Base-by-base conservation (phyloP, 2,888 invertebrate genomes). In the Pherbina coryleti region DNA sequence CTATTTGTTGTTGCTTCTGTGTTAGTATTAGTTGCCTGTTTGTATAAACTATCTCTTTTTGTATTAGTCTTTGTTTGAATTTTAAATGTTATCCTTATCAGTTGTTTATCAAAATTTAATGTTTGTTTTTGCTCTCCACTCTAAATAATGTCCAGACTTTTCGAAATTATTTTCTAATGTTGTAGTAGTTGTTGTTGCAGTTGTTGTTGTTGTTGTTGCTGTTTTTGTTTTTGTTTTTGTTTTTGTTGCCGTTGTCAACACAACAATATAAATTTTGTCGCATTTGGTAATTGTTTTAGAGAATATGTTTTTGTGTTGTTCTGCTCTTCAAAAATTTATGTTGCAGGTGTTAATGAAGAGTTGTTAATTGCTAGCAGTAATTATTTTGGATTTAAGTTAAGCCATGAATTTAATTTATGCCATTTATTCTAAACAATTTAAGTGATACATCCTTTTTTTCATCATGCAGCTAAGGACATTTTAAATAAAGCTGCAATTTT, bases 271-370 rank as follows among this genome's bases (percentile, higher is more conserved):
- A n/a, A 22, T 44, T 11, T 25, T 14, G 57, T 25, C n/a, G 4
- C 44, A 44, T 44, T 60, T 28, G 57, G 57, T 60, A 60, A 60
- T 60, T 60, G 57, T 60, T 60, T 60, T 60, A 22, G 57, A 60
- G n/a, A 60, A 60, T 60, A 60, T 60, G 57, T 60, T 60, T 60
- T 60, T 60, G 57, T 60, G 25, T 19, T 22, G 11, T 4, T 7
- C n/a, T 25, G 44, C 44, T 44, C 44, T 11, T 1, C 11, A 44
- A 44, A 44, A 44, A 44, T 44, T 44, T 44, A 44, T 44, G 44
- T 44, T 44, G 44, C 44, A 44, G 44, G 44, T 44, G 44, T 44
- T 44, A 44, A 44, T 44, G 44, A 44, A 44, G 44, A 44, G 44
- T 44, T 44, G 44, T 44, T 44, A 44, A 44, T 44, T 44, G 44